Conservation (phyloP, 2,888 invertebrate species). For the Acanthococcus lagerstroemiae region DNA sequence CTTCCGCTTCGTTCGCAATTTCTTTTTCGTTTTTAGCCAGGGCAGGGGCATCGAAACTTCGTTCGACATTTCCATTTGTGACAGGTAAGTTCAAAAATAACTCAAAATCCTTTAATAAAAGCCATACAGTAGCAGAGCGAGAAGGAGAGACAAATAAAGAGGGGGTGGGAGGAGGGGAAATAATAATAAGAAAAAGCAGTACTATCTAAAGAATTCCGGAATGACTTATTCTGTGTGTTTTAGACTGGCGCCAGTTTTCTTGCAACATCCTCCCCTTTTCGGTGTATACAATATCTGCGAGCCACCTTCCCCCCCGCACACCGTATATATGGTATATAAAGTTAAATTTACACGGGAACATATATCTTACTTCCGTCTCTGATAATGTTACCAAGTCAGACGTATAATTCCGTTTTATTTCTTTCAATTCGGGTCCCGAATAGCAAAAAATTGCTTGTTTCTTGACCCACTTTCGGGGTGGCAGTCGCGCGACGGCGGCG, state of each 20-base stretch:
- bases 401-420: constrained; percentile 22
- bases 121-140: no score
- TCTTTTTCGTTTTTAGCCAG: no score
- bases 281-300: neutral
- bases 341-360: constrained; percentile 8
- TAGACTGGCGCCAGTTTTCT: neutral
- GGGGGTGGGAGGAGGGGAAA: no score
- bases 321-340: neutral
- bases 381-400: constrained; percentile 14
- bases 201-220: neutral
- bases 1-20: no score
- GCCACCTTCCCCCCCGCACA: neutral
- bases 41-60: no score
- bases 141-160: no score
- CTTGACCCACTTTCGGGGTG: constrained; percentile 4
- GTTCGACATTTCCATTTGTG: no score
- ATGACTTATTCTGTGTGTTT: neutral
- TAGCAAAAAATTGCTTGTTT: constrained; percentile 1
- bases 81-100: neutral
- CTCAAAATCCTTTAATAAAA: neutral
- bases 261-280: neutral
- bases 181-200: neutral
- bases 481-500: neutral
- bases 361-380: constrained; percentile 20
- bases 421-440: constrained; percentile 4